A percentile compares a stretch with the other conserved stretches of the same genome.
phyloP scores from a whole-genome alignment of 2,113 vertebrate species.

The Plotosus lineatus region DNA sequence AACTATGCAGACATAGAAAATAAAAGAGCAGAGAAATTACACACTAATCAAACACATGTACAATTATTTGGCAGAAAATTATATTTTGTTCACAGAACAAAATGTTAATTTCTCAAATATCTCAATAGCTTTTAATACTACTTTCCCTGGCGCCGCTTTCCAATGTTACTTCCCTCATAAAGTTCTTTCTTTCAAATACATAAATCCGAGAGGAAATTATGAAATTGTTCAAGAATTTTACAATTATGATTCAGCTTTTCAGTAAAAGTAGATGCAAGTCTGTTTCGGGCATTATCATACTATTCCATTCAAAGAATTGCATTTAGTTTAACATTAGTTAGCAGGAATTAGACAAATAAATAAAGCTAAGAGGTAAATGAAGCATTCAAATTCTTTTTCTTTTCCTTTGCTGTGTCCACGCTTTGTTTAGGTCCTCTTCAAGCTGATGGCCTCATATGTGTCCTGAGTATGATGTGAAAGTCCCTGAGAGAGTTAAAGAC shows the following conservation, averaged over 20 bases:
- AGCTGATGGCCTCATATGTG: slow-evolving; percentile 70
- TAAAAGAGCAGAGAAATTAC: background rate
- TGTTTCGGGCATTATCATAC: background rate
- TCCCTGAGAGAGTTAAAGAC: slow-evolving; percentile 56
- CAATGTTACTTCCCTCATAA: background rate
- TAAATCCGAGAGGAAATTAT: background rate
- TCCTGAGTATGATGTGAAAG: slow-evolving; percentile 61
- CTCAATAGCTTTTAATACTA: background rate
- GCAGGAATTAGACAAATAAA: background rate
- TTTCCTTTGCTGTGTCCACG: background rate
- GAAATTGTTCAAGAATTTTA: background rate
- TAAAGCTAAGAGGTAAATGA: slow-evolving; percentile 10
- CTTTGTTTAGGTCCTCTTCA: slow-evolving; percentile 56
- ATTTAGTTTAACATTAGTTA: background rate
- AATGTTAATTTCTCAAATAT: background rate
- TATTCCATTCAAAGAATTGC: background rate
- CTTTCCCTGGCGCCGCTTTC: background rate
- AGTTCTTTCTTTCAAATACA: background rate
- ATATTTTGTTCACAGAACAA: background rate
- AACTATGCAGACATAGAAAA: background rate
- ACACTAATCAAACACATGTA: background rate
- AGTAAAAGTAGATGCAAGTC: background rate
- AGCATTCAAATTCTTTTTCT: background rate
- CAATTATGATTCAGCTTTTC: background rate
- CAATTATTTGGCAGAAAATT: background rate